Percentiles rank a stretch among this genome's conserved stretches.
phyloP scores from a whole-genome alignment of 2,797 vertebrate species.

The Linurgus olivaceus region DNA sequence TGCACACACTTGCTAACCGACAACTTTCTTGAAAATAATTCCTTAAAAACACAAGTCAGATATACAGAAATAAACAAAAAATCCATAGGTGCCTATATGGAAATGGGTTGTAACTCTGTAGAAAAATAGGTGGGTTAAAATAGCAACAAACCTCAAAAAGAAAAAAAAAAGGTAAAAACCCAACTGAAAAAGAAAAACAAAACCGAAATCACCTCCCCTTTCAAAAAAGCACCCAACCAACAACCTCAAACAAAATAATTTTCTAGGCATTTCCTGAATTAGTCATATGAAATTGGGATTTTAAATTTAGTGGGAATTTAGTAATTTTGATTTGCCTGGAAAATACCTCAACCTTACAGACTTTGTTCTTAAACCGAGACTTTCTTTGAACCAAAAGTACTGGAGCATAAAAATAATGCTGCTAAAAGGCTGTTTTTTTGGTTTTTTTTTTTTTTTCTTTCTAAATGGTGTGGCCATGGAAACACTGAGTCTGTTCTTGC shows the following conservation, averaged over 20 bases:
- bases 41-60: background rate
- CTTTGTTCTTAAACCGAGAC: background rate
- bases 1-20: rapidly evolving
- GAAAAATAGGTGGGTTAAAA: background rate
- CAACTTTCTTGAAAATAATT: background rate
- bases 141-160: background rate
- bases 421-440: background rate
- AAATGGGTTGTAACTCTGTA: background rate
- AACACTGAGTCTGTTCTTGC: background rate
- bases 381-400: background rate
- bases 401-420: background rate
- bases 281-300: background rate
- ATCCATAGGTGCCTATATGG: background rate
- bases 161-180: background rate
- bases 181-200: background rate
- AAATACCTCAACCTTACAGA: background rate
- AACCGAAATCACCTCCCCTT: rapidly evolving
- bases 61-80: background rate
- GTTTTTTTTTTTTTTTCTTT: background rate
- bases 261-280: background rate
- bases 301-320: background rate
- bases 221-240: background rate
- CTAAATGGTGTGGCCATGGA: background rate
- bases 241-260: background rate
- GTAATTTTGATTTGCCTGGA: background rate